Conservation (phyloP, 2,888 invertebrate species). For the Auanema sp. region DNA sequence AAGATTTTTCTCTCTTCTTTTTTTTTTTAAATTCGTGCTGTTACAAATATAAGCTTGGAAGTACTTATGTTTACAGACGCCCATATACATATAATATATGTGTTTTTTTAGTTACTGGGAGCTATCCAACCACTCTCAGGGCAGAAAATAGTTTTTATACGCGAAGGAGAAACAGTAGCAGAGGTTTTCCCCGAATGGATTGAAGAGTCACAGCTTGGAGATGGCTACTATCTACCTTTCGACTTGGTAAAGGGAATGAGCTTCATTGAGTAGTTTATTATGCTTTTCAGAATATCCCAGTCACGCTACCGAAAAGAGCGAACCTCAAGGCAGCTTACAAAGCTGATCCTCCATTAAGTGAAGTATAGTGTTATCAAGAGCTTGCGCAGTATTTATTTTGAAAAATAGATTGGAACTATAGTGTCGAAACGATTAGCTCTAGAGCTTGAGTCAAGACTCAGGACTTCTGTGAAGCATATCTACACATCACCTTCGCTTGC, state of each 20-base stretch:
- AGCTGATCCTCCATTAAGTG: conserved; percentile 36
- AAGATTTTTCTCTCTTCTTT: too few relatives aligned
- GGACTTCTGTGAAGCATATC: conserved; percentile 22
- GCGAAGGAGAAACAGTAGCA: conserved; percentile 27
- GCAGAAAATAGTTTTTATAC: background rate
- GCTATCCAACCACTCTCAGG: too few relatives aligned
- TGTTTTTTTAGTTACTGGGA: too few relatives aligned
- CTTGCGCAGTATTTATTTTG: background rate
- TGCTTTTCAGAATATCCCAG: conserved; percentile 32
- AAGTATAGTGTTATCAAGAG: conserved; percentile 12
- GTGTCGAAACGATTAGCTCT: conserved; percentile 30
- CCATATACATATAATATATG: too few relatives aligned
- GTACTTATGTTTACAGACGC: too few relatives aligned
- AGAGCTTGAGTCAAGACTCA: conserved; percentile 28
- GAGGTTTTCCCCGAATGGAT: conserved; percentile 43
- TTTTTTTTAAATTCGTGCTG: too few relatives aligned
- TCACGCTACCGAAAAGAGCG: conserved; percentile 28
- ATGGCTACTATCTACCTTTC: conserved; percentile 28
- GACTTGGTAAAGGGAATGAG: conserved; percentile 26
- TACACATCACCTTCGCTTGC: conserved; percentile 35
- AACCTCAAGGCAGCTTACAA: conserved; percentile 27
- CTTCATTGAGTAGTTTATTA: background rate
- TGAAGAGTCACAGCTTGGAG: conserved; percentile 20
- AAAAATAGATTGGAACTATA: conserved; percentile 27
- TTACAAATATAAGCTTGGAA: too few relatives aligned